Evolutionary conservation across 2,113 vertebrate genomes (phyloP).

Genomic region (Sprattus sprattus): DNA sequence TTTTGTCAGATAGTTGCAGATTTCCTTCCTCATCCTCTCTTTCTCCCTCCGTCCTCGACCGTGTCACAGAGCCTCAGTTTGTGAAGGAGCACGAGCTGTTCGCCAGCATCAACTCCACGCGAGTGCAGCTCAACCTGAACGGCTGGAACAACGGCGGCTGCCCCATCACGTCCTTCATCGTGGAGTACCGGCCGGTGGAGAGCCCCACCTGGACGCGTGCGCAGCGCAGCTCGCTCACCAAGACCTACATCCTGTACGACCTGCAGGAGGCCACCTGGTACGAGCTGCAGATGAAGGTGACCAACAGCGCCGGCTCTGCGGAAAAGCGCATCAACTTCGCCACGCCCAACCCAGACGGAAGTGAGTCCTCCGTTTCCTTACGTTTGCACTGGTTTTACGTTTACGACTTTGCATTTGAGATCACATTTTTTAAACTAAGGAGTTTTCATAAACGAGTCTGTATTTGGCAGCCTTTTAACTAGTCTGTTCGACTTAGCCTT

Average conservation of each 20-base stretch:
- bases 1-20: not conserved
- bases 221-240: slow-evolving; percentile 90
- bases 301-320: slow-evolving; percentile 94
- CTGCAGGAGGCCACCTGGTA: slow-evolving; percentile 96
- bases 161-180: slow-evolving; percentile 93
- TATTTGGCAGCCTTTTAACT: too few species aligned
- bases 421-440: too few species aligned
- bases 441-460: too few species aligned
- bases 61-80: slow-evolving; percentile 89
- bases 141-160: slow-evolving; percentile 98
- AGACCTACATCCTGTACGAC: slow-evolving; percentile 92
- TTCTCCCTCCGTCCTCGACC: not conserved
- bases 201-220: slow-evolving; percentile 89
- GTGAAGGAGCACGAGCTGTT: slow-evolving; percentile 98
- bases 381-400: not conserved
- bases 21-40: not conserved
- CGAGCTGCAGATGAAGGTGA: slow-evolving; percentile 94
- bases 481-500: too few species aligned
- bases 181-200: slow-evolving; percentile 92
- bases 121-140: slow-evolving; percentile 88
- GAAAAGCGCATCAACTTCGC: slow-evolving; percentile 94
- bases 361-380: slow-evolving; percentile 73
- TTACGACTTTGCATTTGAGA: too few species aligned
- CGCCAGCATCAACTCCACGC: slow-evolving; percentile 90
- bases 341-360: slow-evolving; percentile 90